Evolutionary conservation across 1,140 invertebrate species (phyloP).

Genomic region (Arctopsyche grandis): DNA sequence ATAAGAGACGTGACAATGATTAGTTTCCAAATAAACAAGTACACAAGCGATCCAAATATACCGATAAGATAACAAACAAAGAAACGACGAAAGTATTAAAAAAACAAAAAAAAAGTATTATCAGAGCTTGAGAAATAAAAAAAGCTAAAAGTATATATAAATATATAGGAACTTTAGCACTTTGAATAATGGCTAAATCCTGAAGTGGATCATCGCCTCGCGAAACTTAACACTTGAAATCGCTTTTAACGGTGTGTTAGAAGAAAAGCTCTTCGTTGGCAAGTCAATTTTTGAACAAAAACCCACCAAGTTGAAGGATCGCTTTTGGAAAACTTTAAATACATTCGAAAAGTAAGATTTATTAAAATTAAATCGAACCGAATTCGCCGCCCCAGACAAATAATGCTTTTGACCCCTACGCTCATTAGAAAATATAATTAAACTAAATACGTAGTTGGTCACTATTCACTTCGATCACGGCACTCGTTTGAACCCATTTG

Average conservation of each 20-base stretch:
- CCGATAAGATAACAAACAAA: background rate
- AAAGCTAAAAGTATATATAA: background rate
- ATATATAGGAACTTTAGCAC: slow-evolving; percentile 28
- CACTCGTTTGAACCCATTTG: too few species aligned
- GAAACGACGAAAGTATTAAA: too few species aligned
- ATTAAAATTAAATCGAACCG: background rate
- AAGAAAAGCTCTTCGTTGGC: slow-evolving; percentile 19
- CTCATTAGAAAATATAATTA: too few species aligned
- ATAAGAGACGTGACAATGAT: background rate
- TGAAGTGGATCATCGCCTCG: slow-evolving; percentile 39
- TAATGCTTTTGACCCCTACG: too few species aligned
- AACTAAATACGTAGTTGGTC: too few species aligned
- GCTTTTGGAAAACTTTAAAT: background rate
- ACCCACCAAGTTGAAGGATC: background rate
- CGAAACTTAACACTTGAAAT: slow-evolving; percentile 36
- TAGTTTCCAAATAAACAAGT: too few species aligned
- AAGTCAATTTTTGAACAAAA: slow-evolving; percentile 23
- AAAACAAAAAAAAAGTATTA: too few species aligned
- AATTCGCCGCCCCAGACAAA: too few species aligned
- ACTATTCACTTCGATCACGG: too few species aligned
- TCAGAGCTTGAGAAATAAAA: background rate
- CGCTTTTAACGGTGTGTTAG: slow-evolving; percentile 11
- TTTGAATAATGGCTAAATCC: slow-evolving; percentile 41
- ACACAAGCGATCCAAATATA: background rate
- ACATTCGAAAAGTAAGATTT: background rate